Percentiles rank a stretch among this genome's conserved stretches.
phyloP scores from a whole-genome alignment of 2,113 vertebrate species.

The Onychostoma macrolepis region DNA sequence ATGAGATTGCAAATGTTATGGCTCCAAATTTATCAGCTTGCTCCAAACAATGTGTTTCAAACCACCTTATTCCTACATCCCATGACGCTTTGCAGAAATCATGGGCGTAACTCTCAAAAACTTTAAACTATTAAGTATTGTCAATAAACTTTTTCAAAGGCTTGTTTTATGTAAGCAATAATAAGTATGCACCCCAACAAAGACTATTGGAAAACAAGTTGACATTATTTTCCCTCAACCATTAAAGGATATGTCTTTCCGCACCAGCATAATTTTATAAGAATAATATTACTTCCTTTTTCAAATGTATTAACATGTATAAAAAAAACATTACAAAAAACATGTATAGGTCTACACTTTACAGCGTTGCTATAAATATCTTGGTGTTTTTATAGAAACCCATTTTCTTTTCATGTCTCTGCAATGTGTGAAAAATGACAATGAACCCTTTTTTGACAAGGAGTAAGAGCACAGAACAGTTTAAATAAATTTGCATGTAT shows the following conservation, averaged over 20 bases:
- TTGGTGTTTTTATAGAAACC: background rate
- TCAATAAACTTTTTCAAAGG: background rate
- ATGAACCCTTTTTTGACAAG: background rate
- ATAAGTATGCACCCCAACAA: background rate
- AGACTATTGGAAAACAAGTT: background rate
- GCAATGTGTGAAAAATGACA: background rate
- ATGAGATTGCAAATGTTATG: slow-evolving; percentile 13
- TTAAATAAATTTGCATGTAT: background rate
- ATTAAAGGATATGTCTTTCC: background rate
- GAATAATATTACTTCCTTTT: background rate
- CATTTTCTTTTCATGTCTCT: background rate
- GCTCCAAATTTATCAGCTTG: background rate
- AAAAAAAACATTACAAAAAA: no score
- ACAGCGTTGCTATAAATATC: background rate
- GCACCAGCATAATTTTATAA: background rate
- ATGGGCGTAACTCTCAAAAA: background rate
- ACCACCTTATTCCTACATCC: background rate
- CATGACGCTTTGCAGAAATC: background rate
- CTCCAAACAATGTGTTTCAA: background rate
- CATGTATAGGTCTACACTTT: background rate
- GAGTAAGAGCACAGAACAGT: background rate
- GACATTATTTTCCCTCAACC: background rate
- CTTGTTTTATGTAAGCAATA: background rate
- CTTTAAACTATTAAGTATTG: background rate
- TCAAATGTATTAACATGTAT: background rate